Conservation (phyloP, 2,113 vertebrate genomes). For the Silurus meridionalis region DNA sequence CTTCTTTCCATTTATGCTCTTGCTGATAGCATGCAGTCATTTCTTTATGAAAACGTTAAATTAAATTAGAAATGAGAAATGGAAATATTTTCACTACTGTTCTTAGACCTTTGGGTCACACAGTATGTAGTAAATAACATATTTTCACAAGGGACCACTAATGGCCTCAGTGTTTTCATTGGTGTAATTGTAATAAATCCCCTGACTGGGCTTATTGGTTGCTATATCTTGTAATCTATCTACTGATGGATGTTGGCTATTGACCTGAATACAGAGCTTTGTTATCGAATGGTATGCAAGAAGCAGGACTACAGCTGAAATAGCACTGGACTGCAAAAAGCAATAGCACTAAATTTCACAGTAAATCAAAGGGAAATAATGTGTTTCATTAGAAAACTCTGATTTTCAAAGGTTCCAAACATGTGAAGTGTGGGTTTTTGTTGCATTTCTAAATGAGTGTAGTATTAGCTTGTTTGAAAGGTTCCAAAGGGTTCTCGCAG, state of each 20-base stretch:
- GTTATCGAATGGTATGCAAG: not conserved
- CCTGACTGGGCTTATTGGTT: not conserved
- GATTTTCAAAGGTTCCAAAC: not conserved
- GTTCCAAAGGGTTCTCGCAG: conserved; percentile 9
- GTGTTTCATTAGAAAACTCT: not conserved
- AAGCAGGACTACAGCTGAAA: not conserved
- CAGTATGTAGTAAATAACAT: not conserved
- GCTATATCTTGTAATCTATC: not conserved
- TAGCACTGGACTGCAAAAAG: too few species aligned
- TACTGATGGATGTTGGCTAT: not conserved
- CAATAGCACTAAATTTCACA: not conserved
- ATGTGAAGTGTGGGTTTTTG: not conserved
- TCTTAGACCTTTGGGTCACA: not conserved
- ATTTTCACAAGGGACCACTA: not conserved
- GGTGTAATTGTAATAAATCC: not conserved
- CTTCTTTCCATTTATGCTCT: not conserved
- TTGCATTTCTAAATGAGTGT: not conserved
- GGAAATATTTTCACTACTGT: not conserved
- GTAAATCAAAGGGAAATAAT: not conserved
- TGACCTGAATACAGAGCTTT: not conserved
- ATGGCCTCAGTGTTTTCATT: not conserved
- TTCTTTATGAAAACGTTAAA: not conserved
- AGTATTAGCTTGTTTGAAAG: not conserved
- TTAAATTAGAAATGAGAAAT: not conserved
- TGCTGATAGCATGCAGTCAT: not conserved